Evolutionary conservation across 2,113 vertebrate genomes (phyloP).

Genomic region (Larimichthys polyactis): DNA sequence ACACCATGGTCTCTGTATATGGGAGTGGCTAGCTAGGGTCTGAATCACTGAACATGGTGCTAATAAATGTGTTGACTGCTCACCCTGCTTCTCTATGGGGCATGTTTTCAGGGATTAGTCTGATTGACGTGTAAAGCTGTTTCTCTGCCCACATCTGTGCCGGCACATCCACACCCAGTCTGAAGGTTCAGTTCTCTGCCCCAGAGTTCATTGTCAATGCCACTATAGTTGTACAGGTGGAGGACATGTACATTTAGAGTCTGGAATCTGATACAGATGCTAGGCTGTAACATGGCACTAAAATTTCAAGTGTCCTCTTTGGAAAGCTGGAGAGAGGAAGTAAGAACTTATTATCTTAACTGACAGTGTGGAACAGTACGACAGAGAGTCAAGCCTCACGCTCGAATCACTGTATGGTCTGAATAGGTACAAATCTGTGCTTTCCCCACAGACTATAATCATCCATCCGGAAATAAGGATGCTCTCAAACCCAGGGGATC

Average conservation of each 20-base stretch:
- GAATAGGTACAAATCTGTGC: conserved; percentile 14
- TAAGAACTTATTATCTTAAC: conserved; percentile 20
- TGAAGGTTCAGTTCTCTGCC: conserved; percentile 23
- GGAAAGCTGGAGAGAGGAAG: conserved; percentile 6
- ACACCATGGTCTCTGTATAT: not conserved
- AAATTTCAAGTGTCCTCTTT: conserved; percentile 2
- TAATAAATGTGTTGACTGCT: conserved; percentile 8
- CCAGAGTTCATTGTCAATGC: conserved; percentile 6
- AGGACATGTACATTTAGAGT: not conserved
- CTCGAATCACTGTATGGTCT: not conserved
- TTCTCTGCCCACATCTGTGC: conserved; percentile 20
- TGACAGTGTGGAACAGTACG: not conserved
- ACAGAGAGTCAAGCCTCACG: not conserved
- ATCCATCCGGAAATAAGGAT: conserved; percentile 1
- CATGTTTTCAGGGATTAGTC: not conserved
- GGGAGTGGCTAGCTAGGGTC: not conserved
- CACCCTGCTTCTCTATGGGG: not conserved
- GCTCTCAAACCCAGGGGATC: not conserved
- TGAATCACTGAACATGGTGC: conserved; percentile 5
- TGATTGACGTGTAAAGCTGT: conserved; percentile 18
- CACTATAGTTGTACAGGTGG: not conserved
- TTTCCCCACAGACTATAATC: conserved; percentile 9
- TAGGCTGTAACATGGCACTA: not conserved
- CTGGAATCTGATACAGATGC: conserved; percentile 26
- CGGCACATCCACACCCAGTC: not conserved